These are phyloP conservation scores for Conus betulinus DNA, from an alignment of 1,140 invertebrate species.

Conservation along the genomic window DNA sequence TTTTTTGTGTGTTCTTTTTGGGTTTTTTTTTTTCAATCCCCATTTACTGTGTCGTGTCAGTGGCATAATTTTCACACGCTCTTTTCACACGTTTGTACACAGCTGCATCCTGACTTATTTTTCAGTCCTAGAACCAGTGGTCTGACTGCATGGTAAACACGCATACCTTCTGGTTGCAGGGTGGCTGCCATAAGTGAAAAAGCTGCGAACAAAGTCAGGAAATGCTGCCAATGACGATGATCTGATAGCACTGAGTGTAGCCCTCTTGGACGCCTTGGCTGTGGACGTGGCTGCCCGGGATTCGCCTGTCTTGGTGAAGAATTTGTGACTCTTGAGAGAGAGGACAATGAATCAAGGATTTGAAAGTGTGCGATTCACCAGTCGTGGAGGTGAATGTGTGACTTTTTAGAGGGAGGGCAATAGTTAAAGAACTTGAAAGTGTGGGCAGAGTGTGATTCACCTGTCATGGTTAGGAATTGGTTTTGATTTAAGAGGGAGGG, in stretches of 20 bases:
- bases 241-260: neutral
- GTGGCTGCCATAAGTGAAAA: neutral
- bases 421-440: too few relatives aligned
- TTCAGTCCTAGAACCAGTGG: neutral
- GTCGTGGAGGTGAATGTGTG: neutral
- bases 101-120: neutral
- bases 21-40: neutral
- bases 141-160: neutral
- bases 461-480: too few relatives aligned
- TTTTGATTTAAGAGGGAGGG: too few relatives aligned
- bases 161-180: neutral
- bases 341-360: too few relatives aligned
- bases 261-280: neutral
- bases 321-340: neutral
- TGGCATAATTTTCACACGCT: too few relatives aligned
- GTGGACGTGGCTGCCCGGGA: neutral
- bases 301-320: neutral
- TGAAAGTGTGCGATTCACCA: neutral
- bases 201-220: neutral
- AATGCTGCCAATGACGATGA: neutral
- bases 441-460: too few relatives aligned
- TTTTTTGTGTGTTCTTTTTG: neutral
- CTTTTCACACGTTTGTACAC: neutral
- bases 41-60: neutral
- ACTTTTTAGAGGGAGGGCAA: neutral